Conservation (phyloP, 2,113 vertebrate genomes). For the Elanus axillaris region DNA sequence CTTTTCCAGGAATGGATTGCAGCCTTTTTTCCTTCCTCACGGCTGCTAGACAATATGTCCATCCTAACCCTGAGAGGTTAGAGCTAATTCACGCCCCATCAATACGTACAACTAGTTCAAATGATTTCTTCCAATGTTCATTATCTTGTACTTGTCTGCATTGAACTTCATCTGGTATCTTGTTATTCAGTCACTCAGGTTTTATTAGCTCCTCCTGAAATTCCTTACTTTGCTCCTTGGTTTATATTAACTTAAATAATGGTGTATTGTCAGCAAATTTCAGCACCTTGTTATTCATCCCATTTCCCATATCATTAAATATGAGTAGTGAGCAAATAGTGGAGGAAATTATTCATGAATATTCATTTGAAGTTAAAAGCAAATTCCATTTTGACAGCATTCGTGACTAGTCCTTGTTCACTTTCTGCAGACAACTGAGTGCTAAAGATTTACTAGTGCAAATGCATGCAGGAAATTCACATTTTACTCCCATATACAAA, state of each 20-base stretch:
- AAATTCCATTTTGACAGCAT: slow-evolving; percentile 31
- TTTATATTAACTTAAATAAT: slow-evolving; percentile 61
- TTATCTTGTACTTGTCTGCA: background rate
- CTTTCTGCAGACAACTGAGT: slow-evolving; percentile 7
- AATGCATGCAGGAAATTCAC: background rate
- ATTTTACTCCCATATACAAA: background rate
- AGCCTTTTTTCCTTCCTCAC: background rate
- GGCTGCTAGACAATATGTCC: background rate
- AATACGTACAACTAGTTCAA: background rate
- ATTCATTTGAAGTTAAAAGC: slow-evolving; percentile 59
- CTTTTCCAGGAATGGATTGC: background rate
- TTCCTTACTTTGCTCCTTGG: slow-evolving; percentile 9
- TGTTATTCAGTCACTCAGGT: slow-evolving; percentile 33
- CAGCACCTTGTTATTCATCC: slow-evolving; percentile 52
- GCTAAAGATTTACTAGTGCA: background rate
- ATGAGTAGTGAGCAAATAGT: slow-evolving; percentile 59
- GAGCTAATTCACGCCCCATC: background rate
- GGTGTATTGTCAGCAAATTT: slow-evolving; percentile 50
- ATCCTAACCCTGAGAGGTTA: slow-evolving; percentile 1
- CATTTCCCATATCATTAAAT: slow-evolving; percentile 63
- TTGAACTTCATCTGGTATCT: slow-evolving; percentile 16
- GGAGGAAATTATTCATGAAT: slow-evolving; percentile 63
- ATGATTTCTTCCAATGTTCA: slow-evolving; percentile 27
- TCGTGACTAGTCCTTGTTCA: slow-evolving; percentile 6
- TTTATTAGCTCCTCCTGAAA: slow-evolving; percentile 48